These are phyloP conservation scores for Sarcophaga carnaria DNA, from an alignment of 2,888 invertebrate species.

Conservation along the genomic window DNA sequence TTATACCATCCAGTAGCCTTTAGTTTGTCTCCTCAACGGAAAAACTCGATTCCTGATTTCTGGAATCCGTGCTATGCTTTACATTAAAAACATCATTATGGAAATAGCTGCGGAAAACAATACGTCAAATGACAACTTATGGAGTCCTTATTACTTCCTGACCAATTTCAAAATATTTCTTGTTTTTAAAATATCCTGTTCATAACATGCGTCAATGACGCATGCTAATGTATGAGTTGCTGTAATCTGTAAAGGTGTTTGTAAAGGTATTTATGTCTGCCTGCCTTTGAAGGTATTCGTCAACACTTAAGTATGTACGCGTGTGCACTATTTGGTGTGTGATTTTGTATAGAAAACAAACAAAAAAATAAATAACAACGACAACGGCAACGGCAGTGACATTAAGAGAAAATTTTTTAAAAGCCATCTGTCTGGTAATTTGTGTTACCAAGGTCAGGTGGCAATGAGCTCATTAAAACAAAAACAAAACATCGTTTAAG, in stretches of 20 bases:
- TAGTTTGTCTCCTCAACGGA: no score
- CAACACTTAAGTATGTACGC: not conserved
- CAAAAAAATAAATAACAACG: not conserved
- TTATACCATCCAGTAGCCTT: no score
- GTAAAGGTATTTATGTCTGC: not conserved
- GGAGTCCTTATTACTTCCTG: no score
- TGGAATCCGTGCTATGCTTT: no score
- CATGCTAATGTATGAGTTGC: not conserved
- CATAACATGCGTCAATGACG: no score
- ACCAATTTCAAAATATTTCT: no score
- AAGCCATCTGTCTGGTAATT: constrained; percentile 49
- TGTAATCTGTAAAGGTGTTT: not conserved
- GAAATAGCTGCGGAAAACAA: no score
- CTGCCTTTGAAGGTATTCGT: not conserved
- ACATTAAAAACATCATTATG: no score
- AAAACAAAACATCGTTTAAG: constrained; percentile 25
- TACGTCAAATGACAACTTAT: no score
- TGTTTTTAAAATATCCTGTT: no score
- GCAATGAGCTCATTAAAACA: constrained; percentile 53
- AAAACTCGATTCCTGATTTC: no score
- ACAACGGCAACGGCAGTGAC: not conserved
- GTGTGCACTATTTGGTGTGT: not conserved
- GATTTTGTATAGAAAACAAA: not conserved
- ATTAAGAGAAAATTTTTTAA: constrained; percentile 1
- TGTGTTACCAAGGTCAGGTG: constrained; percentile 59